phyloP scores from a whole-genome alignment of 2,888 invertebrate species.

The Rhimphoctona megacephalus region DNA sequence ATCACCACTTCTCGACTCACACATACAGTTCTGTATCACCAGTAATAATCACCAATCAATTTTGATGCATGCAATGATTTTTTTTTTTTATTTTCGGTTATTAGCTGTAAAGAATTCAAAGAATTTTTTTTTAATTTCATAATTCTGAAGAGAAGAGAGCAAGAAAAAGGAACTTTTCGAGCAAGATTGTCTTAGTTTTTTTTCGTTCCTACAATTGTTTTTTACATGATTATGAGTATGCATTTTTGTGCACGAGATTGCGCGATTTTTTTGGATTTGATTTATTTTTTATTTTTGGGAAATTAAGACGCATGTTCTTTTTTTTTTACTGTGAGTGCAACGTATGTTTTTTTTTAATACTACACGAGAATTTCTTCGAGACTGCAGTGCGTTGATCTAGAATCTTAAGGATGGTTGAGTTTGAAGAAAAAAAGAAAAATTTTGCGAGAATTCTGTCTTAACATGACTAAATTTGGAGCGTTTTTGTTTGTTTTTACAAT shows the following conservation, averaged over 20 bases:
- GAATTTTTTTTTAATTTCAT: not conserved
- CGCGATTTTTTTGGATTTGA: not conserved
- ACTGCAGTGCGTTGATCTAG: constrained; percentile 65
- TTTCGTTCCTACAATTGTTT: constrained; percentile 8
- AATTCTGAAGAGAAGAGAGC: not conserved
- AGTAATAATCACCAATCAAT: constrained; percentile 80
- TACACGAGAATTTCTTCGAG: constrained; percentile 62
- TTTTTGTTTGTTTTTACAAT: not conserved
- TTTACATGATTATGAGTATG: not conserved
- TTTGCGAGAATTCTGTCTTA: not conserved
- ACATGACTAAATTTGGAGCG: not conserved
- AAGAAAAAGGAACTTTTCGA: not conserved
- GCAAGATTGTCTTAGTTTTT: not conserved
- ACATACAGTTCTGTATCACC: constrained; percentile 84
- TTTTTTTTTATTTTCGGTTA: constrained; percentile 34
- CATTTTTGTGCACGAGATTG: constrained; percentile 17
- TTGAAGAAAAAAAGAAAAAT: not conserved
- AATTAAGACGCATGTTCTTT: constrained; percentile 51
- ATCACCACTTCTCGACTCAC: constrained; percentile 82
- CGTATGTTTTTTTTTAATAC: constrained; percentile 25
- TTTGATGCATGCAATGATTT: constrained; percentile 76
- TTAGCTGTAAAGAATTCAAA: not conserved
- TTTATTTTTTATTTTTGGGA: constrained; percentile 8
- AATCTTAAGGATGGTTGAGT: constrained; percentile 26
- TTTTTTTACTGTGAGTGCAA: constrained; percentile 49